Percentiles rank a stretch among this genome's conserved stretches.
Evolutionary conservation across 2,797 vertebrate genomes (phyloP).

Genomic region (Siniperca obscura): DNA sequence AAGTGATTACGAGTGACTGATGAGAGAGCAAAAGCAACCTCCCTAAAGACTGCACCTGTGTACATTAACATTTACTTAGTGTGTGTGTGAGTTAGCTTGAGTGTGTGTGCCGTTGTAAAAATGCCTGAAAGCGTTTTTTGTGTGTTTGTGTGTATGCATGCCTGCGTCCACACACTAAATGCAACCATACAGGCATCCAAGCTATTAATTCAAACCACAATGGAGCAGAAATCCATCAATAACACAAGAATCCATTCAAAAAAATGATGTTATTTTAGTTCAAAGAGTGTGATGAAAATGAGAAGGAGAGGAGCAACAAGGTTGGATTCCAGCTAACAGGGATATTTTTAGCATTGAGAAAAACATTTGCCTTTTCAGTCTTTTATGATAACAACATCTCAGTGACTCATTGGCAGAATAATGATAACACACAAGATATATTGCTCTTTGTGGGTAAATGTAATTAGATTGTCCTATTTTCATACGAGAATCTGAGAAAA

Average conservation of each 20-base stretch:
- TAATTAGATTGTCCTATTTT: constrained; percentile 57
- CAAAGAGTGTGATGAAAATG: constrained; percentile 69
- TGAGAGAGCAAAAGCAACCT: constrained; percentile 77
- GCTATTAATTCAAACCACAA: constrained; percentile 74
- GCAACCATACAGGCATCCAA: constrained; percentile 66
- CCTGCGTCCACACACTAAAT: constrained; percentile 64
- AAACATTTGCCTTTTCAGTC: constrained; percentile 49
- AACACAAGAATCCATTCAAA: constrained; percentile 63
- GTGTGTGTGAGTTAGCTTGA: constrained; percentile 23
- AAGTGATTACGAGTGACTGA: constrained; percentile 83
- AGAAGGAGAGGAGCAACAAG: constrained; percentile 66
- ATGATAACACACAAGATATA: constrained; percentile 59
- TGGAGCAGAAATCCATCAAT: constrained; percentile 71
- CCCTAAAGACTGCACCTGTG: constrained; percentile 78
- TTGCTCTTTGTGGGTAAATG: constrained; percentile 53
- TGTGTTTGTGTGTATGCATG: constrained; percentile 41
- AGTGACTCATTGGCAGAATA: constrained; percentile 49
- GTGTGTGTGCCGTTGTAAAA: constrained; percentile 38
- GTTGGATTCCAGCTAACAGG: constrained; percentile 64
- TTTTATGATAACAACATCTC: constrained; percentile 44
- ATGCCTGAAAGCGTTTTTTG: constrained; percentile 55
- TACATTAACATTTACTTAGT: constrained; percentile 72
- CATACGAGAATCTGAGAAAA: constrained; percentile 55
- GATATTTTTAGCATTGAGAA: constrained; percentile 73
- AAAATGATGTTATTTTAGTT: constrained; percentile 74